Evolutionary conservation across 1,140 invertebrate genomes (phyloP).

Genomic region (Lepidotrigona ventralis): DNA sequence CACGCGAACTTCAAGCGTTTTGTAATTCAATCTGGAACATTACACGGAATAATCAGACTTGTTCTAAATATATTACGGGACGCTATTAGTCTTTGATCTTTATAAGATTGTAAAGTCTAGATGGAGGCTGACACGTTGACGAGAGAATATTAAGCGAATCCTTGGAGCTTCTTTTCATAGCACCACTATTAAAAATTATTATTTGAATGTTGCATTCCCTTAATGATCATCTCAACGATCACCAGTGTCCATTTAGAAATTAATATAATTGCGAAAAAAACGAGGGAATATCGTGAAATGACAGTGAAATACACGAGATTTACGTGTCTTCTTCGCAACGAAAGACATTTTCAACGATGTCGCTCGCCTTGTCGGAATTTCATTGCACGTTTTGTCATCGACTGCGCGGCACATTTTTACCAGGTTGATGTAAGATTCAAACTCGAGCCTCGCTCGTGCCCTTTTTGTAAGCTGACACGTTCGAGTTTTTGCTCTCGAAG

Average conservation of each 20-base stretch:
- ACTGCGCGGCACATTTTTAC: neutral
- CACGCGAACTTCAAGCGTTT: neutral
- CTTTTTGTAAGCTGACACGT: slow-evolving; percentile 1
- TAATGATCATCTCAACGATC: too few species aligned
- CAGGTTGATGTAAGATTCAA: slow-evolving; percentile 19
- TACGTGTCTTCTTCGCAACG: neutral
- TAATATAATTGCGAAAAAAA: too few species aligned
- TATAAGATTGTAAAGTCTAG: too few species aligned
- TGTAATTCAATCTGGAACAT: neutral
- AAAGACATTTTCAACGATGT: neutral
- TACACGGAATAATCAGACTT: neutral
- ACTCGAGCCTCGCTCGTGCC: neutral
- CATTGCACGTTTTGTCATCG: slow-evolving; percentile 6
- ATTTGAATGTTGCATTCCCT: too few species aligned
- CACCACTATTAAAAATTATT: too few species aligned
- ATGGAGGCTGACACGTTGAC: too few species aligned
- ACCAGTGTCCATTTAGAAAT: too few species aligned
- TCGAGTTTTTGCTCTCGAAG: slow-evolving; percentile 18
- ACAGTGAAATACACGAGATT: neutral
- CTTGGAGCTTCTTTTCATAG: too few species aligned
- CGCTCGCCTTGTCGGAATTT: neutral
- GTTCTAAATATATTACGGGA: neutral
- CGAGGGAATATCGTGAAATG: too few species aligned
- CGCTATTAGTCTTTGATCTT: too few species aligned
- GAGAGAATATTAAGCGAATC: too few species aligned